These are phyloP conservation scores for Halcyon malimbica DNA, from an alignment of 2,113 vertebrate species.

Conservation along the genomic window DNA sequence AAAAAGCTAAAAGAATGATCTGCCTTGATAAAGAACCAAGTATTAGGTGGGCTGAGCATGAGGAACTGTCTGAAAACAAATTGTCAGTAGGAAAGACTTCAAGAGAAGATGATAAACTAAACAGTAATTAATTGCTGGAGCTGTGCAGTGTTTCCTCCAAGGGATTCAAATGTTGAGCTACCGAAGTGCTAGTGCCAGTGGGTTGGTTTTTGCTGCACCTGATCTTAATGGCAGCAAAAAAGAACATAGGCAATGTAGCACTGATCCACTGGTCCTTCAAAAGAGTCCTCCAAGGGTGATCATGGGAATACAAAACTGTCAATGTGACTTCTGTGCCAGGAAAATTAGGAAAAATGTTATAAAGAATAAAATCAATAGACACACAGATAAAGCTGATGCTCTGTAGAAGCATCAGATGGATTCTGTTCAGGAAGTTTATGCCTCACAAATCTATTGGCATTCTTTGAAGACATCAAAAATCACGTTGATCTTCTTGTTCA, in stretches of 20 bases:
- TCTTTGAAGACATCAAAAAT: slow-evolving; percentile 8
- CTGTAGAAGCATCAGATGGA: not conserved
- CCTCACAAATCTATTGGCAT: not conserved
- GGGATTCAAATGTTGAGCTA: not conserved
- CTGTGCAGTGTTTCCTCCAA: not conserved
- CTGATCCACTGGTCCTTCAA: not conserved
- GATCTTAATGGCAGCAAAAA: not conserved
- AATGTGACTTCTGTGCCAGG: not conserved
- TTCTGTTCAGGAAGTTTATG: not conserved
- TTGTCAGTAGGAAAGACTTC: not conserved
- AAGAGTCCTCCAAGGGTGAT: not conserved
- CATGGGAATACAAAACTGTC: not conserved
- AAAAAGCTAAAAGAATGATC: not conserved
- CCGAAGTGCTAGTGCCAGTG: not conserved
- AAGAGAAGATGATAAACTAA: not conserved
- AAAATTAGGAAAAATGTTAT: not conserved
- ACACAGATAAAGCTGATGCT: not conserved
- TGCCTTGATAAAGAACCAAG: not conserved
- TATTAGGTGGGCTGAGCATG: not conserved
- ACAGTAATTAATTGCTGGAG: not conserved
- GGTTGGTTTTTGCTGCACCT: not conserved
- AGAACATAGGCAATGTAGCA: not conserved
- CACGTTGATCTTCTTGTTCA: not conserved
- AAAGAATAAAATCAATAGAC: not conserved
- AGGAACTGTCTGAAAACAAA: not conserved